Base-by-base conservation (phyloP, 2,888 invertebrate genomes). In the Orgyia antiqua region DNA sequence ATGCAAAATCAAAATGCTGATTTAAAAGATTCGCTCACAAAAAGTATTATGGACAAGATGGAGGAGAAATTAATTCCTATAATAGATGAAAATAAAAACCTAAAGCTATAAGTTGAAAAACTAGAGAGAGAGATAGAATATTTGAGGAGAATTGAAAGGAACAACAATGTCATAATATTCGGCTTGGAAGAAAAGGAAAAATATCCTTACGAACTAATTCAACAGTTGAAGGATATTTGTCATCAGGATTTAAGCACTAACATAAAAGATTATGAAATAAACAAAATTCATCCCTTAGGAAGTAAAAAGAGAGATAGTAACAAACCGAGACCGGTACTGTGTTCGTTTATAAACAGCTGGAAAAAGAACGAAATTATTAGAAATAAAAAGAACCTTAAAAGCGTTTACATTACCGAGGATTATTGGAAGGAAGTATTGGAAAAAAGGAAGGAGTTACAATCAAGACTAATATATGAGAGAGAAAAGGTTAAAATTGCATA, bases 51-150 rank as follows among this genome's bases (percentile, higher is more conserved):
- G 17, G 17, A 15, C 17, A 40, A 27, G 10, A 43, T 54, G 33
- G 42, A 51, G 13, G 49, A 54, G 24, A 54, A 51, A 39, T 12
- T 53, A 39, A 26, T 10, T 1, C 50, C 52, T 30, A 31, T 52
- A 0, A 25, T 42, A 4, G 44, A 45, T 40, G 51, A 56, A 46
- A 50, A 51, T 24, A 36, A 42, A 42, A 42, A 33, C 2, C 10
- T 56, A 25, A 53, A 52, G 36, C 13, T 17, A 13, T 45, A 51
- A 42, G n/a, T 50, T 20, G 27, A 34, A 24, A 49, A 42, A 7
- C 20, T 51, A 4, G 47, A 50, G 20, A 49, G 48, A 24, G 45
- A 52, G 17, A 33, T 54, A 12, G 47, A 45, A 9, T 27, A 39
- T 21, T 9, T 50, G 4, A 45, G 51, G 24, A 49, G 34, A 33